Conservation (phyloP, 2,888 invertebrate genomes). For the Acanthosepion esculentum region DNA sequence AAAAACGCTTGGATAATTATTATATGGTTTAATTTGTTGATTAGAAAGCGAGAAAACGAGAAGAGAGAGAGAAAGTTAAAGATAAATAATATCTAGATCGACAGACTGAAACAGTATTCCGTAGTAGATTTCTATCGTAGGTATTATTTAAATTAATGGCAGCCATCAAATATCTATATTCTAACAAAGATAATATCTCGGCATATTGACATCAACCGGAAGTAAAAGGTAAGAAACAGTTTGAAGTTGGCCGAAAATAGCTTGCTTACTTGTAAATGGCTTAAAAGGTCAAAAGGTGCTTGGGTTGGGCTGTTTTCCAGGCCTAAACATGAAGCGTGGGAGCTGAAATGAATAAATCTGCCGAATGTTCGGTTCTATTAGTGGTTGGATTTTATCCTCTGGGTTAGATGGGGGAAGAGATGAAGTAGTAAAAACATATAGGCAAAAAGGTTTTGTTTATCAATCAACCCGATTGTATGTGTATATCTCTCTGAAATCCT, state of each 20-base stretch:
- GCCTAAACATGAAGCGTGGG: not conserved
- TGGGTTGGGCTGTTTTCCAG: not conserved
- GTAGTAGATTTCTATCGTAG: too few species aligned
- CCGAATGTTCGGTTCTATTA: not conserved
- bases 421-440: not conserved
- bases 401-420: not conserved
- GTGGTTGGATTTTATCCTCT: not conserved
- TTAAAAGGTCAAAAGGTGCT: not conserved
- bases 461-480: not conserved
- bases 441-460: not conserved
- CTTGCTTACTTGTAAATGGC: not conserved
- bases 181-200: not conserved
- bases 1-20: too few species aligned
- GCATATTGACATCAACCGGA: not conserved
- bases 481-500: too few species aligned
- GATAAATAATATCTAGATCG: too few species aligned
- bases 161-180: not conserved
- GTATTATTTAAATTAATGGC: not conserved
- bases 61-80: too few species aligned
- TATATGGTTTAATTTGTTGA: too few species aligned
- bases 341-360: not conserved
- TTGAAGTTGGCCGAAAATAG: not conserved
- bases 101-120: too few species aligned
- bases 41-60: too few species aligned
- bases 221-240: not conserved